Conservation (phyloP, 2,797 vertebrate species). For the Cyprinodon diabolis region DNA sequence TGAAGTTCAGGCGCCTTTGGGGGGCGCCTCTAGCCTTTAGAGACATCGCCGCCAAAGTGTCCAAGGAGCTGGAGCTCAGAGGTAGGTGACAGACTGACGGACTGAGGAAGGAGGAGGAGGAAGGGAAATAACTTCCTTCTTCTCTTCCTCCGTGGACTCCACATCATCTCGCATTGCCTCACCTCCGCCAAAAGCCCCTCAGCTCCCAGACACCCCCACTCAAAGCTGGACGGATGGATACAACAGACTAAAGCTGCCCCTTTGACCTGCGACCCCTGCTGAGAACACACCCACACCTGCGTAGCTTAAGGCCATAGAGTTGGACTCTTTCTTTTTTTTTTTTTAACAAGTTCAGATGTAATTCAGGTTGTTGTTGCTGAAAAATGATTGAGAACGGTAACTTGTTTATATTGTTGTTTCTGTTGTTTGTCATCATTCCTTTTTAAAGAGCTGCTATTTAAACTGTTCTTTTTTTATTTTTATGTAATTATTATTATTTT, state of each 20-base stretch:
- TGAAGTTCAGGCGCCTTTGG: slow-evolving; percentile 88
- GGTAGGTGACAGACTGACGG: slow-evolving; percentile 48
- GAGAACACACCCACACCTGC: slow-evolving; percentile 54
- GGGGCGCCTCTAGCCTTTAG: slow-evolving; percentile 90
- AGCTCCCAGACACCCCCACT: slow-evolving; percentile 50
- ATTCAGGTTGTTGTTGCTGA: slow-evolving; percentile 38
- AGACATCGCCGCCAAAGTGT: slow-evolving; percentile 88
- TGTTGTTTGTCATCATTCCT: slow-evolving; percentile 73
- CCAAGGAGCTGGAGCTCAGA: slow-evolving; percentile 90
- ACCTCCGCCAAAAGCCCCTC: slow-evolving; percentile 64
- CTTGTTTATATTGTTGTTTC: slow-evolving; percentile 54
- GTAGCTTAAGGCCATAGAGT: slow-evolving; percentile 48
- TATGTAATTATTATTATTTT: slow-evolving; percentile 49
- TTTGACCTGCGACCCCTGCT: slow-evolving; percentile 65
- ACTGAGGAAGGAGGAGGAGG: slow-evolving; percentile 35
- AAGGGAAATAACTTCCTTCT: slow-evolving; percentile 19
- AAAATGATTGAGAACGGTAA: slow-evolving; percentile 32
- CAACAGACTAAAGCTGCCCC: slow-evolving; percentile 45
- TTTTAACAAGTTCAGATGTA: slow-evolving; percentile 35
- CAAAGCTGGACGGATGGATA: slow-evolving; percentile 48
- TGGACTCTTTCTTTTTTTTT: slow-evolving; percentile 27
- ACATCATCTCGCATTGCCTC: slow-evolving; percentile 49
- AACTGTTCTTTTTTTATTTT: slow-evolving; percentile 52
- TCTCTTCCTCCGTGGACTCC: slow-evolving; percentile 49
- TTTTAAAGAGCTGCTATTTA: slow-evolving; percentile 84